Evolutionary conservation across 2,113 vertebrate species (phyloP).

Genomic region (Varanus salvator): DNA sequence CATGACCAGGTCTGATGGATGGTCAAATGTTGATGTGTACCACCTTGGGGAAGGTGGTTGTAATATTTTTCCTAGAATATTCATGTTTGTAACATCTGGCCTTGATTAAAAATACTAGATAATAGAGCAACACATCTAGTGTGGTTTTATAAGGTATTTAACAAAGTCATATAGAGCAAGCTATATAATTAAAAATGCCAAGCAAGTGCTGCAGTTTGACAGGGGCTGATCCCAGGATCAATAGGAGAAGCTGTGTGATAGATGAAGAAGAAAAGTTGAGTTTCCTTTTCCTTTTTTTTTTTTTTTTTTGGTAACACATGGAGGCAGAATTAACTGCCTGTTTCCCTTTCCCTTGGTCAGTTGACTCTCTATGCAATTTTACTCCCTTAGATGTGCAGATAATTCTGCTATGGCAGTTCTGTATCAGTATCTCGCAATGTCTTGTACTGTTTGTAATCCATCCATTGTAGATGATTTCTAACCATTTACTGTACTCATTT

Average conservation of each 20-base stretch:
- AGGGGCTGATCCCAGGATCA: neutral
- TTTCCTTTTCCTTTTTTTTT: neutral
- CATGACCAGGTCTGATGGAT: neutral
- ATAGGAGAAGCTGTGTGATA: neutral
- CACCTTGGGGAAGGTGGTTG: neutral
- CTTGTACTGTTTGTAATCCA: neutral
- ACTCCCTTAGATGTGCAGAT: neutral
- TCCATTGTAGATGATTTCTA: neutral
- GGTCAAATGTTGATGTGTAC: neutral
- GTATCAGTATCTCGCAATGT: neutral
- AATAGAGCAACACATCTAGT: constrained; percentile 29
- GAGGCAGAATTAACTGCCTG: neutral
- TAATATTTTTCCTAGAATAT: neutral
- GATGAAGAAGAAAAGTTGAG: neutral
- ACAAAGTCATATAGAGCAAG: neutral
- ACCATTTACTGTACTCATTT: neutral
- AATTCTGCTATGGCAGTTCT: neutral
- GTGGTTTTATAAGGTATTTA: neutral
- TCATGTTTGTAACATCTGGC: neutral
- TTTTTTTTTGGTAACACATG: neutral
- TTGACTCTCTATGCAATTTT: neutral
- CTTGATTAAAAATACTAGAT: neutral
- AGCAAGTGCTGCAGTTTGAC: neutral
- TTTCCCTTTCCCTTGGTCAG: neutral
- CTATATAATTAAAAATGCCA: neutral